Evolutionary conservation across 2,797 vertebrate genomes (phyloP).

Genomic region (Agapornis canus): DNA sequence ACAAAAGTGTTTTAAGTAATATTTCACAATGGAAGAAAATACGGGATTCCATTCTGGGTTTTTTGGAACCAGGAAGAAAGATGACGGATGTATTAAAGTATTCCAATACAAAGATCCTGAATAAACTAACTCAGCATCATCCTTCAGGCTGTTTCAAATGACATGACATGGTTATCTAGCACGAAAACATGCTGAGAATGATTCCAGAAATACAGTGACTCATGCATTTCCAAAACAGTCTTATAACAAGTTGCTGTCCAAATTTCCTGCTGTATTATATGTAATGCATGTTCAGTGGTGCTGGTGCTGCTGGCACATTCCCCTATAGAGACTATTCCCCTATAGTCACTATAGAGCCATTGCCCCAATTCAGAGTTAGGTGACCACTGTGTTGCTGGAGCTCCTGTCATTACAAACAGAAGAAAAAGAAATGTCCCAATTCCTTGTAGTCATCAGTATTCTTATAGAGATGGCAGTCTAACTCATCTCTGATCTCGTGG

Average conservation of each 20-base stretch:
- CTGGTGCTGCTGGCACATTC: slow-evolving; percentile 5
- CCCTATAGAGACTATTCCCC: too few species aligned
- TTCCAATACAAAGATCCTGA: neutral
- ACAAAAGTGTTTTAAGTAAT: neutral
- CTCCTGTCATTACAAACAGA: neutral
- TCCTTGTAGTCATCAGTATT: neutral
- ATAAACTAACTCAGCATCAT: neutral
- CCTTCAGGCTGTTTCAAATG: neutral
- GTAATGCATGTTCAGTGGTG: neutral
- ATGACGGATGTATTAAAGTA: neutral
- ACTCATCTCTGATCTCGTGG: neutral
- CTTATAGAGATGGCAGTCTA: neutral
- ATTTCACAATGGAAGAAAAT: neutral
- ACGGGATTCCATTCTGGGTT: rapidly evolving
- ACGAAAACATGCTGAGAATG: slow-evolving; percentile 39
- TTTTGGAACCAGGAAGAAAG: neutral
- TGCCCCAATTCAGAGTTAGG: neutral
- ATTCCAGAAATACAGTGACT: slow-evolving; percentile 48
- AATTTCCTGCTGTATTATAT: slow-evolving; percentile 18
- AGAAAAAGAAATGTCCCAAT: neutral
- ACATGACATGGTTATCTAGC: neutral
- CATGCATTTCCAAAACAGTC: slow-evolving; percentile 43
- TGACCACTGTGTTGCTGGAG: neutral
- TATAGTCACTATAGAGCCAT: slow-evolving; percentile 19
- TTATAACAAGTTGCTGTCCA: slow-evolving; percentile 40